Conservation (phyloP, 2,113 vertebrate species). For the Microcebus murinus region DNA sequence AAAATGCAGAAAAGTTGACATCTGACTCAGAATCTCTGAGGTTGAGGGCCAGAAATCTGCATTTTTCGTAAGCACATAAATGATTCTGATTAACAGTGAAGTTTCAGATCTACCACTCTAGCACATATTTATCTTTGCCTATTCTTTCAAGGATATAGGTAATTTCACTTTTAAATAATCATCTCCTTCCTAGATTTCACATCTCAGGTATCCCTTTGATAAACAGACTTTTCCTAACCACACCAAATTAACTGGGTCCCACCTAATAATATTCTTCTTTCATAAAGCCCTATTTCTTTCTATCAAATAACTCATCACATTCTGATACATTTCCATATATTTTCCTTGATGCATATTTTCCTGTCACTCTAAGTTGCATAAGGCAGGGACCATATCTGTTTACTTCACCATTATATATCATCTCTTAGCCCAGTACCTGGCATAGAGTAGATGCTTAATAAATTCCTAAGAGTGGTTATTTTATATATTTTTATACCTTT, state of each 20-base stretch:
- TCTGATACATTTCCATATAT: background rate
- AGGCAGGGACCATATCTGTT: background rate
- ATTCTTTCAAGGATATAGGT: background rate
- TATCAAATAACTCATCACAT: background rate
- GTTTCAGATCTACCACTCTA: background rate
- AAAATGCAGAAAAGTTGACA: background rate
- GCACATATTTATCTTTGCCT: background rate
- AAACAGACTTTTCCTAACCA: conserved; percentile 1
- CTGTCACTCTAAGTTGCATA: background rate
- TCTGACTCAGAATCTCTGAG: background rate
- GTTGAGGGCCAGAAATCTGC: background rate
- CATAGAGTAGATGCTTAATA: background rate
- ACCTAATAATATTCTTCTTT: background rate
- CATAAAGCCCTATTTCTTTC: background rate
- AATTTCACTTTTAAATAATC: background rate
- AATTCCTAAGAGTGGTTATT: background rate
- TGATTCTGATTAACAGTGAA: background rate
- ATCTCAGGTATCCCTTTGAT: background rate
- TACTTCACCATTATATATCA: background rate
- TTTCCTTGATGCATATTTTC: background rate
- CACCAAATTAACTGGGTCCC: background rate
- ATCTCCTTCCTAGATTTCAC: background rate
- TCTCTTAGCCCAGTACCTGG: background rate
- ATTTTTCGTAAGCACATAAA: background rate
- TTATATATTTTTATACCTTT: background rate